Conservation (phyloP, 92 coral and sea anemone genomes). For the Actinostola sp. region DNA sequence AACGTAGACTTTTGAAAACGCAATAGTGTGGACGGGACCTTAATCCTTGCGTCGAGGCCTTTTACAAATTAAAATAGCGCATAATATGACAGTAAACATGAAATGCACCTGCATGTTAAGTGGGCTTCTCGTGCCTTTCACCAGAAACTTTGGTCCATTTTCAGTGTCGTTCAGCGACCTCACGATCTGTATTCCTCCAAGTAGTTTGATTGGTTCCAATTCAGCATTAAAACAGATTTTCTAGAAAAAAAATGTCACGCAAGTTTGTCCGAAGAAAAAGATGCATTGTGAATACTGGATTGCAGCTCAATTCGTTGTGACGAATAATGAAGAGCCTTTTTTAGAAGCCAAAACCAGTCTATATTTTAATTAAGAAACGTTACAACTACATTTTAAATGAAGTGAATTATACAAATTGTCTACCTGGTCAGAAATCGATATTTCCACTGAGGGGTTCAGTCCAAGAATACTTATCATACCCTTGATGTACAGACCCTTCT, state of each 20-base stretch:
- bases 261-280: no score
- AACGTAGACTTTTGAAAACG: no score
- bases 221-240: slow-evolving; percentile 59
- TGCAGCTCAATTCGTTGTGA: no score
- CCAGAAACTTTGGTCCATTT: slow-evolving; percentile 59
- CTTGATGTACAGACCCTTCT: slow-evolving; percentile 71
- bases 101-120: slow-evolving; percentile 60
- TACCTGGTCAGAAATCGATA: slow-evolving; percentile 62
- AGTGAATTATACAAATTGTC: no score
- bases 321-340: no score
- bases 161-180: slow-evolving; percentile 54
- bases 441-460: slow-evolving; percentile 70
- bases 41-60: no score
- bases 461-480: slow-evolving; percentile 73
- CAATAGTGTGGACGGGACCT: no score
- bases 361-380: no score
- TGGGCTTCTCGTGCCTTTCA: slow-evolving; percentile 52
- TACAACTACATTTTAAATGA: no score
- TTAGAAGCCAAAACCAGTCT: no score
- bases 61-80: background rate
- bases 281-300: background rate
- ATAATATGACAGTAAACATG: no score
- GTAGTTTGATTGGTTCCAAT: slow-evolving; percentile 54
- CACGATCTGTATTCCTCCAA: slow-evolving; percentile 50
- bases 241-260: slow-evolving; percentile 15